Evolutionary conservation across 2,888 invertebrate genomes (phyloP), one percentile per base, ranked within the genome.

Genomic region (Isotomurus palustris): DNA sequence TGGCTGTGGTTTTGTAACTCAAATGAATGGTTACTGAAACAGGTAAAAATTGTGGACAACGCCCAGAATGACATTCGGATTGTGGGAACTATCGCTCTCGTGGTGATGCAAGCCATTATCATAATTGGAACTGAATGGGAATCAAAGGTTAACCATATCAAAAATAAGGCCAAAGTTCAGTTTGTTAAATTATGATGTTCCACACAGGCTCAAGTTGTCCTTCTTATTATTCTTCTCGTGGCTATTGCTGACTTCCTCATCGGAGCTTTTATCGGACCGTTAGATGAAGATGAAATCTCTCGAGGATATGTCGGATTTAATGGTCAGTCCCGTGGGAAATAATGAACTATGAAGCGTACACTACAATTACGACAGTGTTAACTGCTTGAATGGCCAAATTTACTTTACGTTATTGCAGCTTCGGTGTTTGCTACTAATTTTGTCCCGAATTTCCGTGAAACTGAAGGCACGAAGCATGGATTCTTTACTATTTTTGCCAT

Each of bases 61-160:
- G 84, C 79, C 1, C 75, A 82, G 3, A 86, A 90, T 72, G 93
- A 94, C 73, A 85, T 88, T 6, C 82, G 94, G 67, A 84, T 95
- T 50, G 83, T 94, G 32, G 94, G 94, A 0, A 70, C 68, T 76
- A 70, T 70, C 45, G 70, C 70, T 27, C 58, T 70, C n/a, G 66
- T 70, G 47, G 70, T 64, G 22, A 68, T 69, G 70, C 67, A 68
- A 47, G 50, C 59, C 22, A 69, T 70, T 53, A 69, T 70, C 45
- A 86, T 95, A 58, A 86, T 96, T 58, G 96, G 96, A 40, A 89
- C 95, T 85, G 93, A 93, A 74, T 97, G 95, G 91, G 97, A 96
- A 78, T 89, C 93, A 1, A 93, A 94, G 78, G 87, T 81, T n/a
- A n/a, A n/a, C n/a, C 22, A 10, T 17, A 45, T 45, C 22, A 45